Base-by-base conservation (phyloP, 2,888 invertebrate species). In the Neuroscelio doddi region DNA sequence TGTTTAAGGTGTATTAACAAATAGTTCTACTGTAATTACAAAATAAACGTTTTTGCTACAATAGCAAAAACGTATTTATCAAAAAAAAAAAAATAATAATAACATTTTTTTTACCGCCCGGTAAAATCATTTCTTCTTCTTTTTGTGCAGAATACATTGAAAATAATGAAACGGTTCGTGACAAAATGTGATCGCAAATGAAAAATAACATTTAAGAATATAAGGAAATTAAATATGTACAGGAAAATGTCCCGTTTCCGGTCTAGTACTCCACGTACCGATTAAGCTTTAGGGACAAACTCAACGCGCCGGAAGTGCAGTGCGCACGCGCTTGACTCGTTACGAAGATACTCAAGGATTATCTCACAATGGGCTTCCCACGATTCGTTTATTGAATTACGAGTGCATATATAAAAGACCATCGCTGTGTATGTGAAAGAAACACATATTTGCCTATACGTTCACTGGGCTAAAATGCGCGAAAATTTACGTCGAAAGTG, bases 301-400 rank as follows among this genome's bases (percentile, higher is more conserved):
- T 27, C 53, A 42, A 15, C 16, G 55, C 38, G 45, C 46, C 69
- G 69, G 65, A 59, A 64, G 56, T 64, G 59, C 49, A 57, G n/a
- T 46, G 63, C 64, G 64, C 64, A 64, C 50, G 59, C 59, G 55
- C 50, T 38, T 15, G 29, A 1, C 58, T 53, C 34, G 61, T 66
- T 65, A 62, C 62, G 62, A 51, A 41, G 58, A 64, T 49, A 41
- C 68, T 65, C 63, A 61, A 67, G 75, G 74, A 75, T 78, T 75
- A 76, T 75, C 74, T 73, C 72, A 76, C 75, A 78, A 76, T 78
- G 70, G 69, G 66, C 73, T 77, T 79, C 75, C 76, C 76, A 76
- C 79, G 76, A 77, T 76, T 77, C 63, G 56, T 65, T 65, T 65
- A 65, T 69, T 59, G 56, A 69, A 69, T 69, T 69, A 65, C 51